Conservation (phyloP, 2,888 invertebrate genomes). For the Aelia acuminata region DNA sequence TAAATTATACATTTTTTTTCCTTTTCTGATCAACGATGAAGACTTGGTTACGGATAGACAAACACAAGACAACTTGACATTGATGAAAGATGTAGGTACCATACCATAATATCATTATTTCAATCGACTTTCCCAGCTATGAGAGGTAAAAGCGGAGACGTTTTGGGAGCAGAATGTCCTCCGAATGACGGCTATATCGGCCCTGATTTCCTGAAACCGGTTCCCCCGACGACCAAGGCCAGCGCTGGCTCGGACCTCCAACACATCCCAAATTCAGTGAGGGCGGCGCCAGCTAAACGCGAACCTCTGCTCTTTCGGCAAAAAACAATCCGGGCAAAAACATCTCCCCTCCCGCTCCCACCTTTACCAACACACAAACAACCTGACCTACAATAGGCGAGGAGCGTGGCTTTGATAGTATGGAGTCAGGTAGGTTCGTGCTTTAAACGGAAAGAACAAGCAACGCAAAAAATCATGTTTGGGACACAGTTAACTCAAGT, state of each 20-base stretch:
- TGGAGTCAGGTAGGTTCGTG: background rate
- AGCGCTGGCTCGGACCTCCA: constrained; percentile 3
- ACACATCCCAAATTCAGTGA: constrained; percentile 41
- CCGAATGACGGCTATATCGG: constrained; percentile 25
- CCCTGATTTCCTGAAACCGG: constrained; percentile 45
- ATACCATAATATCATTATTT: background rate
- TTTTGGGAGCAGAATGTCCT: constrained; percentile 43
- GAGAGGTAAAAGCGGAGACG: background rate
- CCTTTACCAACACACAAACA: background rate
- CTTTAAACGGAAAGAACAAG: background rate
- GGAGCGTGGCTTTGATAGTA: background rate
- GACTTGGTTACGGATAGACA: background rate
- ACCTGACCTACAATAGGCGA: background rate
- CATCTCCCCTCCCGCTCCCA: background rate
- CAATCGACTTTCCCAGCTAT: background rate
- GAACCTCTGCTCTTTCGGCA: constrained; percentile 1
- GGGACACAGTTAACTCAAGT: no score
- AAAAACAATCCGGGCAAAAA: background rate
- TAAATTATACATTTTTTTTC: background rate
- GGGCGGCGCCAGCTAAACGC: constrained; percentile 37
- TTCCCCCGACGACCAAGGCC: background rate
- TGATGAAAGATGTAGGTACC: no score
- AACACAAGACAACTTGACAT: background rate
- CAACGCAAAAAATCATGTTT: no score
- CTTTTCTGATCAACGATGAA: background rate